Base-by-base conservation (phyloP, 2,113 vertebrate species). In the Rissa tridactyla region DNA sequence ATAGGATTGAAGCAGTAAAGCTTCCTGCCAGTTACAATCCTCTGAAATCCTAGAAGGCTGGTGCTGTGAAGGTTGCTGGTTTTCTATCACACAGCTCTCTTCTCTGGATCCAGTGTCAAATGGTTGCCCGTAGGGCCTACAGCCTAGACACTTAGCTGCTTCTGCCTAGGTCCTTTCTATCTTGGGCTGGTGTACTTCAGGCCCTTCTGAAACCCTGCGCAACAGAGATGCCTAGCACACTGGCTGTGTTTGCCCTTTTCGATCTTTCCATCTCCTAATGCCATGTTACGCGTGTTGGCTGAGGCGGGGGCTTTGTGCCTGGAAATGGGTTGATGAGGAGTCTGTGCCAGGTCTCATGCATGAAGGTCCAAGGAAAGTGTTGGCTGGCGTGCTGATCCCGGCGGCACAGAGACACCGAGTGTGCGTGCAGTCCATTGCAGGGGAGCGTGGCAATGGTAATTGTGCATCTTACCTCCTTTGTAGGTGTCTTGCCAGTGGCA, bases 371-470 rank as follows among this genome's bases (percentile, higher is more conserved):
- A 9, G 23, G 23, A 13, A n/a, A 17, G 18, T 9, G 10, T 12
- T 1, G 0, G 26, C 36, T 16, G 2, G 17, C 30, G 6, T 23
- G 26, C 13, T 10, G 15, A 27, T 29, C 34, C 22, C 32, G 29
- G 32, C 11, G 68, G 78, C 32, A 34, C 14, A 12, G 5, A 2
- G 6, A 44, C 40, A 16, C 8, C 4, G 14, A 60, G 26, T 6
- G 22, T 5, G 36, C 11, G 15, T 15, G 52, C 0, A 1, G 0
- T 0, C 38, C 36, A 32, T 69, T 60, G 21, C 5, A 38, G 15
- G 20, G 32, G 18, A 52, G 9, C 0, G 0, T 0, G 0, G 27
- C 25, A 70, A 64, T 77, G 72, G 57, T 90, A 57, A 10, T 32
- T 78, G 47, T 21, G 47, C 26, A 46, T 46, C 51, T 29, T 23